phyloP scores from a whole-genome alignment of 2,888 invertebrate species.

The Peribatodes rhomboidaria region DNA sequence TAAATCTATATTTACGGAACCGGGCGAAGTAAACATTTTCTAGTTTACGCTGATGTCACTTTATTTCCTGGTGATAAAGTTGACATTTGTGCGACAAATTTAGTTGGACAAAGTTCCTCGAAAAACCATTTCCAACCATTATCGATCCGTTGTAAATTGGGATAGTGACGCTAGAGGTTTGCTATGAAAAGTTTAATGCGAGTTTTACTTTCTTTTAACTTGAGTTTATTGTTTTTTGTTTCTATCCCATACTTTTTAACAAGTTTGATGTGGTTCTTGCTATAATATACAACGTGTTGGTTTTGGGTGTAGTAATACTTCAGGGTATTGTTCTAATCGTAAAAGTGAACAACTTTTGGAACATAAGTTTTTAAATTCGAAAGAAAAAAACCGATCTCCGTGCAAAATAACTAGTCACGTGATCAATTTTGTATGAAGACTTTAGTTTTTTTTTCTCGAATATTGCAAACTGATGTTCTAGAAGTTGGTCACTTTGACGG shows the following conservation, averaged over 20 bases:
- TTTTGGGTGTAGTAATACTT: too few species aligned
- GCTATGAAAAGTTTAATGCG: constrained; percentile 4
- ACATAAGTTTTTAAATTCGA: too few species aligned
- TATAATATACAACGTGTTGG: too few species aligned
- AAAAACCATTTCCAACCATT: constrained; percentile 21
- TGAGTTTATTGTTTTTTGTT: background rate
- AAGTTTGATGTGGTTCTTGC: background rate
- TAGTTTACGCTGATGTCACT: background rate
- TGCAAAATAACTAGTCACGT: too few species aligned
- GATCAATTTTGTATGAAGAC: too few species aligned
- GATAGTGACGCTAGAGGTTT: background rate
- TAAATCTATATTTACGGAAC: constrained; percentile 33
- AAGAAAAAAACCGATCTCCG: background rate
- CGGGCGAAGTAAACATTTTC: constrained; percentile 25
- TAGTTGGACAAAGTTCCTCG: background rate
- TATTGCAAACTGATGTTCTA: too few species aligned
- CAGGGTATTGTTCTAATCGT: too few species aligned
- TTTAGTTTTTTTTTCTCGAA: too few species aligned
- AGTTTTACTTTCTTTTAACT: background rate
- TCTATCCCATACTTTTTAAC: background rate
- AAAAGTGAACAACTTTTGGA: too few species aligned
- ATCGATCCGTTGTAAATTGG: constrained; percentile 14
- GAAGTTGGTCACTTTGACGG: too few species aligned
- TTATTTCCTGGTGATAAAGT: constrained; percentile 2
- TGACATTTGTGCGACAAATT: constrained; percentile 2